Evolutionary conservation across 1,140 invertebrate genomes (phyloP), one percentile per base, ranked within the genome.

Genomic region (Acyrthosiphon pisum): DNA sequence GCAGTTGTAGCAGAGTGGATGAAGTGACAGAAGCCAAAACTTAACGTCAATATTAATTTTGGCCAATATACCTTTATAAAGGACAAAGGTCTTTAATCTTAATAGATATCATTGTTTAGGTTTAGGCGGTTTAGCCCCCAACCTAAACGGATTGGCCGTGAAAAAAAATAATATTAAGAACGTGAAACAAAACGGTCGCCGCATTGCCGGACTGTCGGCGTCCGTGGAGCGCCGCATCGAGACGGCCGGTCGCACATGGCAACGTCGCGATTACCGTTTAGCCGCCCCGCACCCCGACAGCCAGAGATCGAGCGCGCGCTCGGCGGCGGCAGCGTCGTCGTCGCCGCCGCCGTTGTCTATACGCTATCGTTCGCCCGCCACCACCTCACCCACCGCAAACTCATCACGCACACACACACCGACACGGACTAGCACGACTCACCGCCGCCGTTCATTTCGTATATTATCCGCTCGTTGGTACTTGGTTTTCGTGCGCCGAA

Each of bases 251-350:
- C 76, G 91, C 60, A 81, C 68, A 92, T 83, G 91, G 91, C 91
- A 92, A 92, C 91, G 91, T 92, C 68, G 91, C 91, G 23, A 84
- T 84, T 84, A 84, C 91, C 91, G 91, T 92, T 92, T 91, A 26
- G 46, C 37, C 91, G 60, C 35, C 46, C n/a, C 23, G 30, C 91
- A 35, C 44, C 26, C 37, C 41, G 41, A 20, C 41, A 14, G 7
- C 56, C 60, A n/a, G 14, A 18, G 37, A 6, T 26, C 23, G 9
- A 23, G n/a, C 84, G 84, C 37, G 30, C 44, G 84, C 84, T 18
- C 60, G 60, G 60, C 46, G 46, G 26, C 88, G 30, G 18, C 86
- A 14, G 37, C 88, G 30, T 35, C 84, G 41, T 41, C 26, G 44
- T 30, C 60, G 56, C 41, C 53, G 9, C 83, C n/a, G 20, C 44